Evolutionary conservation across 2,797 vertebrate species (phyloP), one percentile per base, ranked within the genome.

Genomic region (Mormyrus hasselquistii): DNA sequence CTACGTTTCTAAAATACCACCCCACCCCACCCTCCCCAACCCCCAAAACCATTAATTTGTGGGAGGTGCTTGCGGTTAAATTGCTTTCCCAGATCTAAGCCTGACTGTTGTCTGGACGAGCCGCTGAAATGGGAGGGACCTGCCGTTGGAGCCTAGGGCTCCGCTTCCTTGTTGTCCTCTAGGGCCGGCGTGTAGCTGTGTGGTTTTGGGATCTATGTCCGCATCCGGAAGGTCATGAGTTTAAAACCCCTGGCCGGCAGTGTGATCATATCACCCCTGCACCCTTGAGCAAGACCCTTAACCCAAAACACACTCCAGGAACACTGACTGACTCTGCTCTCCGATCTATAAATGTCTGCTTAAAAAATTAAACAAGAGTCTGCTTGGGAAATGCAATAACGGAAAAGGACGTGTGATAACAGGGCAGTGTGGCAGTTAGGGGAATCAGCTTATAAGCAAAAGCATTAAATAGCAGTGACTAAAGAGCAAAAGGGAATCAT

Each of bases 91-190:
- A 96, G 96, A 95, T 16, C 76, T 22, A 93, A 90, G 85, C 79
- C 91, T 95, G 95, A 95, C 94, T 95, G 93, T 95, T 94, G 95
- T 94, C 94, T 94, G 94, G n/a, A 85, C n/a, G n/a, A 85, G 82
- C 10, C 22, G 22, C 47, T 16, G 44, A 12, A 25, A 5, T 52
- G 49, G 82, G 82, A 25, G 10, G 44, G 47, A 16, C 3, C 8
- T 52, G 10, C 12, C 5, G 44, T 12, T 94, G 82, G 93, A 92
- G 89, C 91, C 89, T 90, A 91, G 88, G 91, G 92, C 95, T 92
- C 92, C 93, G 93, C 90, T 89, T 84, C 76, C 76, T 44, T 73
- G 79, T 50, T 49, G 41, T 8, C 44, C 50, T 52, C 88, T 82
- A 53, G 47, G 88, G 69, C 34, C 69, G 19, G 2, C 69, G 0